phyloP scores from a whole-genome alignment of 1,140 invertebrate species.

The Eriosoma lanigerum region DNA sequence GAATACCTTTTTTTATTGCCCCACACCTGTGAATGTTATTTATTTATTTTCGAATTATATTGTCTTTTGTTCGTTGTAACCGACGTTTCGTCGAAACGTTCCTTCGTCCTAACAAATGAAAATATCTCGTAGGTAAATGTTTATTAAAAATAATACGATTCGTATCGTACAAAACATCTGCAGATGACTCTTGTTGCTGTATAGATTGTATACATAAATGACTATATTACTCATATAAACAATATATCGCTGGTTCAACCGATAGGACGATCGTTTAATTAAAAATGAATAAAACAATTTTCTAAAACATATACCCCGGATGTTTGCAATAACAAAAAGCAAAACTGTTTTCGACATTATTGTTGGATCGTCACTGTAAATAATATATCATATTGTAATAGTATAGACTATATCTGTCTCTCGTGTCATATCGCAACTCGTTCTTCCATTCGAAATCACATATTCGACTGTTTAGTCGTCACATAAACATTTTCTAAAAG shows the following conservation, averaged over 20 bases:
- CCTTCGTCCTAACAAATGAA: background rate
- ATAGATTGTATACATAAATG: too few relatives aligned
- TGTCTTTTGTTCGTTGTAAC: slow-evolving; percentile 27
- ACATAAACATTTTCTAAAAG: slow-evolving; percentile 26
- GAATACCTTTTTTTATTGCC: slow-evolving; percentile 37
- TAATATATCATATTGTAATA: background rate
- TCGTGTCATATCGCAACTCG: too few relatives aligned
- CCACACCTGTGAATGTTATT: slow-evolving; percentile 45
- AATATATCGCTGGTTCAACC: background rate
- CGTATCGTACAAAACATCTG: background rate
- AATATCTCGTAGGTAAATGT: background rate
- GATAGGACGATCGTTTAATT: background rate
- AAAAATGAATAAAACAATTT: background rate
- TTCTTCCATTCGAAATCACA: background rate
- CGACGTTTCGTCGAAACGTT: background rate
- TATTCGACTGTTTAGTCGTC: slow-evolving; percentile 32
- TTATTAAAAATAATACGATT: too few relatives aligned
- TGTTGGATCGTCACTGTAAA: background rate
- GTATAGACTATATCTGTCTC: too few relatives aligned
- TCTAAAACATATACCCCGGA: too few relatives aligned
- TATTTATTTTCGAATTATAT: slow-evolving; percentile 56
- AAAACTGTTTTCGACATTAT: background rate
- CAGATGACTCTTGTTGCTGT: background rate
- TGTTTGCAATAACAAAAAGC: too few relatives aligned
- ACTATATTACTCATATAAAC: too few relatives aligned